These are phyloP conservation scores for Aelia acuminata DNA, from an alignment of 2,888 invertebrate species.

Conservation along the genomic window DNA sequence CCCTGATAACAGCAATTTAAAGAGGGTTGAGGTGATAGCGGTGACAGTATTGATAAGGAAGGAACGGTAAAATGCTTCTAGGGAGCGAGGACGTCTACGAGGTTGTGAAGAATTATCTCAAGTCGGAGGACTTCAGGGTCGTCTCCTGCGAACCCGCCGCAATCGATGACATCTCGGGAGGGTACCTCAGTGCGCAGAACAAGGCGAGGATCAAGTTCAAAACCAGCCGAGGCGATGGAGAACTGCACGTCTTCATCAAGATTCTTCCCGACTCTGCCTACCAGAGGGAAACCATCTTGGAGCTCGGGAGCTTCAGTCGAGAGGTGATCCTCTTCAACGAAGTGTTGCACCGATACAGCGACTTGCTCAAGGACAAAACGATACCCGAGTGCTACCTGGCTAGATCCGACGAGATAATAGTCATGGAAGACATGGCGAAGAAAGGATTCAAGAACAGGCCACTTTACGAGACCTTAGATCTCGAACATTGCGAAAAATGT, in stretches of 20 bases:
- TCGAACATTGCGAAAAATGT: neutral
- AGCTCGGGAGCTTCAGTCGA: neutral
- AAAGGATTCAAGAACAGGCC: conserved; percentile 17
- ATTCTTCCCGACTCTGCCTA: neutral
- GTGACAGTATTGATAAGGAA: neutral
- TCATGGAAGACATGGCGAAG: conserved; percentile 44
- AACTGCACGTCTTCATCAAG: conserved; percentile 35
- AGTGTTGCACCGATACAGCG: neutral
- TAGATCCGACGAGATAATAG: conserved; percentile 5
- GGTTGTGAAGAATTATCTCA: neutral
- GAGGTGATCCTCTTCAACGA: neutral
- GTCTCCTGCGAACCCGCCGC: neutral
- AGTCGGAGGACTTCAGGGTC: conserved; percentile 6
- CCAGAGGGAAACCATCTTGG: neutral
- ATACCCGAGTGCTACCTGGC: conserved; percentile 50
- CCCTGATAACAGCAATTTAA: neutral
- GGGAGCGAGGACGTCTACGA: neutral
- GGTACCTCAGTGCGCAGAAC: conserved; percentile 19
- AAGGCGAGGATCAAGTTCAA: neutral
- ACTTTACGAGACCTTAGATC: neutral
- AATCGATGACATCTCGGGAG: neutral
- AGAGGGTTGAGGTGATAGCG: neutral
- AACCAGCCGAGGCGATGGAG: too few relatives aligned
- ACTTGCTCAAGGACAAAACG: neutral
- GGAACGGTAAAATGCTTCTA: neutral